Base-by-base conservation (phyloP, 1,140 invertebrate species). In the Microplitis demolitor region DNA sequence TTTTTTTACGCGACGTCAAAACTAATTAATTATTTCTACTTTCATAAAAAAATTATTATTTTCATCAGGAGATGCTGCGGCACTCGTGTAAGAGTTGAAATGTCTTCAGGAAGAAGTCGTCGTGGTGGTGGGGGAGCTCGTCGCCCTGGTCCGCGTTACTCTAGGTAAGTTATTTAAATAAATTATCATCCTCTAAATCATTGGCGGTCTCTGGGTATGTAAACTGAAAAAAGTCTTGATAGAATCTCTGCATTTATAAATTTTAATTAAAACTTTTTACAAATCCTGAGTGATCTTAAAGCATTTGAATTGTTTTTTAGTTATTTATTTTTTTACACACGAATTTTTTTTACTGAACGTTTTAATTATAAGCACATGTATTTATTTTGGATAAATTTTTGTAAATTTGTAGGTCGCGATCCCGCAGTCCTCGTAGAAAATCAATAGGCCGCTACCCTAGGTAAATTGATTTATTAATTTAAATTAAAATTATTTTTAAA, bases 51-150 rank as follows among this genome's bases (percentile, higher is more conserved):
- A 50, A 53, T 61, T 16, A 63, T 34, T 76, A 39, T 77, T 73
- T 16, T 83, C 74, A 70, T 85, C 88, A 33, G 93, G 67, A 91
- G 93, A 58, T 94, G 94, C 84, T 95, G 94, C 87, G 94, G 94
- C 6, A 93, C 92, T 16, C 90, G 94, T 81, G 93, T 96, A 60
- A 90, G 94, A 74, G 94, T 95, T 31, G 94, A 96, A 85, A 96
- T 96, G 94, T 96, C 94, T 0, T 95, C 92, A 75, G 95, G 95
- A 0, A 90, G 94, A 80, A 94, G 93, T 74, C 88, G 94, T 66
- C 89, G 93, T 74, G 92, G 93, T 62, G 92, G 93, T 62, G 89
- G 91, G 69, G 88, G 91, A 50, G 89, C 90, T 74, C 85, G 89
- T 37, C 88, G 87, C 72, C 82, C 85, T 35, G 85, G 84, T 66